Base-by-base conservation (phyloP, 2,797 vertebrate species). In the Apodemus agrarius region DNA sequence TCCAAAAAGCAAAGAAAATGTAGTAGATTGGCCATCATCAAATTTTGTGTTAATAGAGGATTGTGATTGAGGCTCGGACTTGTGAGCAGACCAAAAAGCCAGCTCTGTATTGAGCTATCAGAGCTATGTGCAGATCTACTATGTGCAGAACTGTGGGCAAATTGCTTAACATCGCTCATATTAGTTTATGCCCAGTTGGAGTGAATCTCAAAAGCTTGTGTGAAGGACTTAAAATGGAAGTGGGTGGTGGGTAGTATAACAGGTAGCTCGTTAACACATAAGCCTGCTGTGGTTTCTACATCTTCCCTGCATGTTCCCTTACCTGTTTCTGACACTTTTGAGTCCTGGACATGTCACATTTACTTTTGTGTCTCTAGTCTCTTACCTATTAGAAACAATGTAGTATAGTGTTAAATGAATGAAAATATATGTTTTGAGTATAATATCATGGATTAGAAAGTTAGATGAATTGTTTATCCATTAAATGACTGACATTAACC, bases 401-500 rank as follows among this genome's bases (percentile, higher is more conserved):
- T 37, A 93, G 4, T 52, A 1, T 46, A 91, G 0, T 87, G 16
- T 86, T 76, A 19, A 95, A 65, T 87, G 65, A 63, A 76, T 94
- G 63, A 59, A 89, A 95, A 82, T 89, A 24, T 52, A 89, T 91
- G 24, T 12, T 86, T 93, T 91, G 6, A 14, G 21, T 84, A 7
- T 59, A 37, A 7, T 59, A 37, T 87, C 13, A 3, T 81, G 37
- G 24, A 57, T 95, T 91, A 89, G 75, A 94, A 43, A 92, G 52
- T 83, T 89, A 95, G 49, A 34, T 34, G 75, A 14, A 93, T 40
- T 72, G 29, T 94, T 89, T 94, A 93, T 11, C 6, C 40, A 57
- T 85, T 91, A 95, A 83, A 76, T 96, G 61, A 86, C 21, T 93
- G 40, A 85, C 94, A 67, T 54, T 93, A 87, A 80, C 3, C 89